Percentiles rank a stretch among this genome's conserved stretches.
Evolutionary conservation across 2,797 vertebrate genomes (phyloP).

Genomic region (Tolypeutes matacus): DNA sequence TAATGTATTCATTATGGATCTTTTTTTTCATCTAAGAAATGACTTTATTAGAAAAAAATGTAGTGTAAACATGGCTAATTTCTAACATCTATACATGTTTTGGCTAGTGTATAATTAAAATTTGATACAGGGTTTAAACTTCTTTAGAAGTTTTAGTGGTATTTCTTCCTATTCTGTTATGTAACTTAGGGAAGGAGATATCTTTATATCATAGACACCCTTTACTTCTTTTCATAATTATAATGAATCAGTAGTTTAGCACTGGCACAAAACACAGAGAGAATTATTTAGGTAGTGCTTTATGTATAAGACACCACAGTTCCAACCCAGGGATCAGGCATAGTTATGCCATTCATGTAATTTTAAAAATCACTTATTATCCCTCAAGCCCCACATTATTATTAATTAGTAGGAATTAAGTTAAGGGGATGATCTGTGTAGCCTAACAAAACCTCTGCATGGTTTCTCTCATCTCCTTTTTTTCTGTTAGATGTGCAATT

Average conservation of each 20-base stretch:
- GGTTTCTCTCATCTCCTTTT: conserved; percentile 78
- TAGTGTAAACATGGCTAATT: conserved; percentile 85
- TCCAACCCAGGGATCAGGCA: conserved; percentile 68
- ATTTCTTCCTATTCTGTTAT: conserved; percentile 77
- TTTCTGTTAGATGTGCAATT: conserved; percentile 88
- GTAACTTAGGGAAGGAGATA: conserved; percentile 73
- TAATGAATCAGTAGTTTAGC: no score
- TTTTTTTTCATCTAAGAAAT: conserved; percentile 87
- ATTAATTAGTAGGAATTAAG: conserved; percentile 78
- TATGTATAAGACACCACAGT: conserved; percentile 74
- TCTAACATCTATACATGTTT: conserved; percentile 74
- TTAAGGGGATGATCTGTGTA: conserved; percentile 68
- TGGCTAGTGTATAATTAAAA: conserved; percentile 75
- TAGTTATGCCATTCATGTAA: conserved; percentile 67
- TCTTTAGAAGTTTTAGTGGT: conserved; percentile 81
- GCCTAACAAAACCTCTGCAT: conserved; percentile 76
- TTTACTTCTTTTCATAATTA: conserved; percentile 47
- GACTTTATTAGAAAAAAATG: conserved; percentile 86
- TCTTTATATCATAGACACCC: conserved; percentile 62
- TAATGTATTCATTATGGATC: no score
- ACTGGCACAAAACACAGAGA: no score
- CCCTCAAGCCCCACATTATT: conserved; percentile 68
- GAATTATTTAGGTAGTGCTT: conserved; percentile 80
- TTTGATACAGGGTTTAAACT: conserved; percentile 70
- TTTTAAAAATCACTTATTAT: conserved; percentile 68